Evolutionary conservation across 1,140 invertebrate species (phyloP), one percentile per base, ranked within the genome.

Genomic region (Polypedilum vanderplanki): DNA sequence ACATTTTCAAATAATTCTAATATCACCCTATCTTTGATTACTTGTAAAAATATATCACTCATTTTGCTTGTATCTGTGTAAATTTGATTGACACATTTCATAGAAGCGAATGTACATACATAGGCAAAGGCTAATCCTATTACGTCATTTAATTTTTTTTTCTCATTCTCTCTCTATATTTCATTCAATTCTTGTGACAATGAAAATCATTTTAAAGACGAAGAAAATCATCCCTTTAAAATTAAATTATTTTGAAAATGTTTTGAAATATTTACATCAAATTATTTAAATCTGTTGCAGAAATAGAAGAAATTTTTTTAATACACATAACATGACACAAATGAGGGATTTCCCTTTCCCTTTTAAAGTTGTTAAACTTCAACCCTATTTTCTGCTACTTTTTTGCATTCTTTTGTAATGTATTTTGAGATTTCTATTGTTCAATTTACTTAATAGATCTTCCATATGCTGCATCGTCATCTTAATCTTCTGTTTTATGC

Each of bases 121-220:
- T n/a, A 57, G 10, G 15, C 12, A 57, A 57, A 57, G 46, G 46
- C 46, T 57, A 57, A 57, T 57, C 46, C 46, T 57, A 57, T 57
- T 57, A 57, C 46, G 46, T 57, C 46, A 57, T 57, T 57, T 57
- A 57, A 57, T 57, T 57, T 57, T 57, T n/a, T 57, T 57, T 57
- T 12, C 46, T 57, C n/a, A n/a, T 4, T 57, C 3, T 57, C 46
- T 57, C 41, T 46, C 9, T 46, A 15, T 15, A 15, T 46, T 46
- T 46, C 46, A 57, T 12, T 57, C n/a, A n/a, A 15, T 33, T 33
- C 1, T 33, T 33, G 24, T 57, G 46, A 57, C 46, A 57, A n/a
- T 57, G 46, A 57, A 57, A 57, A 57, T 12, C 24, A n/a, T 57
- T 57, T 57, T n/a, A n/a, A 57, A 57, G 46, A 57, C 8, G 46